These are phyloP conservation scores for Amia ocellicauda DNA, from an alignment of 2,113 vertebrate species.

Conservation along the genomic window DNA sequence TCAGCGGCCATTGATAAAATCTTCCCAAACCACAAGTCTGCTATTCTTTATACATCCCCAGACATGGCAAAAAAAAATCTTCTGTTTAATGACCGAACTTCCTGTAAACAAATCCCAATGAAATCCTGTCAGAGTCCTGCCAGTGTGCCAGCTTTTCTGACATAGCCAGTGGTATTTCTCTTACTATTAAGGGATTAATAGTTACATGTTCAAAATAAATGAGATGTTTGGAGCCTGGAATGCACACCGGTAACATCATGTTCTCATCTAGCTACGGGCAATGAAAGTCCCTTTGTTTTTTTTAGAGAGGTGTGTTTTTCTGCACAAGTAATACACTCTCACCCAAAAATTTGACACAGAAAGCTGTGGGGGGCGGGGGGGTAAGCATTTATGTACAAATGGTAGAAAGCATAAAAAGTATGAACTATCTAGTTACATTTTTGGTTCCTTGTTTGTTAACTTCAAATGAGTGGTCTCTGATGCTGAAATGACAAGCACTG, in stretches of 20 bases:
- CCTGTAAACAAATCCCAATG: background rate
- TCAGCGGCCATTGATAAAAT: background rate
- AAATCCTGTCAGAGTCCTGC: background rate
- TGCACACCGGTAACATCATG: constrained; percentile 44
- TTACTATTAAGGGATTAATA: constrained; percentile 19
- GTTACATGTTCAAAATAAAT: constrained; percentile 13
- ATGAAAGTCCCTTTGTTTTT: constrained; percentile 51
- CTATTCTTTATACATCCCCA: background rate
- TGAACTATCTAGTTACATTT: constrained; percentile 34
- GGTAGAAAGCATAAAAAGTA: background rate
- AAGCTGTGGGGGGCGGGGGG: too few species aligned
- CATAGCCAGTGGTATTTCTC: background rate
- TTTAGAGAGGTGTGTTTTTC: background rate
- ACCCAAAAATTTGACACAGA: too few species aligned
- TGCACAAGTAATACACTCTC: background rate
- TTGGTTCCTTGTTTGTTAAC: constrained; percentile 26
- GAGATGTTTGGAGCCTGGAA: constrained; percentile 12
- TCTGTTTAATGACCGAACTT: background rate
- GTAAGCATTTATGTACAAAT: too few species aligned
- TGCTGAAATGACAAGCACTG: constrained; percentile 20
- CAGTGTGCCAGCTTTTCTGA: background rate
- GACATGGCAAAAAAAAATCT: background rate
- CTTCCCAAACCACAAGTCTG: background rate
- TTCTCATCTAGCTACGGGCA: constrained; percentile 46
- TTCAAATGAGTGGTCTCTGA: constrained; percentile 10